Percentiles rank a stretch among this genome's conserved stretches.
These are phyloP conservation scores for Muschampia staudingeri DNA, from an alignment of 2,888 invertebrate species.

Conservation along the genomic window DNA sequence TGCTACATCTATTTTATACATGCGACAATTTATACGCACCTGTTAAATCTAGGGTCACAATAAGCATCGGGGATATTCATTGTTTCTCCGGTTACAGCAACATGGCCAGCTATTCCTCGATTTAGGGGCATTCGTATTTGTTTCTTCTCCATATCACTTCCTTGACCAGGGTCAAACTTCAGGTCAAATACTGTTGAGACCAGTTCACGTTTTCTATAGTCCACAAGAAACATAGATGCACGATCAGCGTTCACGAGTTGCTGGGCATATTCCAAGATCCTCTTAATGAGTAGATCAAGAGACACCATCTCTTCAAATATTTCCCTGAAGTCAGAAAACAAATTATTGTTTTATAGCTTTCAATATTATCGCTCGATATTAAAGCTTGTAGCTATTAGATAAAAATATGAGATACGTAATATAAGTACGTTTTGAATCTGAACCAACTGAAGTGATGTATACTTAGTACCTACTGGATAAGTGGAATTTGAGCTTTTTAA, in stretches of 20 bases:
- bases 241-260: conserved; percentile 96
- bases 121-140: conserved; percentile 94
- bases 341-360: not conserved
- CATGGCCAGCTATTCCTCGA: conserved; percentile 96
- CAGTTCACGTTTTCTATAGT: conserved; percentile 93
- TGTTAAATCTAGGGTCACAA: conserved; percentile 94
- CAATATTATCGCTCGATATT: too few relatives aligned
- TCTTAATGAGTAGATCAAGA: conserved; percentile 95
- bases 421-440: too few relatives aligned
- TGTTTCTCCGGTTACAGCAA: conserved; percentile 95
- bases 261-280: conserved; percentile 96
- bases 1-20: too few relatives aligned
- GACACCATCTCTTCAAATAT: conserved; percentile 98
- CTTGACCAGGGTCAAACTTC: conserved; percentile 77
- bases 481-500: too few relatives aligned
- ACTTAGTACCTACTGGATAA: too few relatives aligned
- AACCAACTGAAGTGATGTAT: too few relatives aligned
- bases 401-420: too few relatives aligned
- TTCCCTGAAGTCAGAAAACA: conserved; percentile 90
- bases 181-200: conserved; percentile 96
- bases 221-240: conserved; percentile 96
- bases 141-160: conserved; percentile 80
- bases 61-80: conserved; percentile 97
- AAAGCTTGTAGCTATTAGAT: too few relatives aligned
- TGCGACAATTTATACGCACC: conserved; percentile 73